phyloP scores from a whole-genome alignment of 1,140 invertebrate species.

The Magallana angulata region DNA sequence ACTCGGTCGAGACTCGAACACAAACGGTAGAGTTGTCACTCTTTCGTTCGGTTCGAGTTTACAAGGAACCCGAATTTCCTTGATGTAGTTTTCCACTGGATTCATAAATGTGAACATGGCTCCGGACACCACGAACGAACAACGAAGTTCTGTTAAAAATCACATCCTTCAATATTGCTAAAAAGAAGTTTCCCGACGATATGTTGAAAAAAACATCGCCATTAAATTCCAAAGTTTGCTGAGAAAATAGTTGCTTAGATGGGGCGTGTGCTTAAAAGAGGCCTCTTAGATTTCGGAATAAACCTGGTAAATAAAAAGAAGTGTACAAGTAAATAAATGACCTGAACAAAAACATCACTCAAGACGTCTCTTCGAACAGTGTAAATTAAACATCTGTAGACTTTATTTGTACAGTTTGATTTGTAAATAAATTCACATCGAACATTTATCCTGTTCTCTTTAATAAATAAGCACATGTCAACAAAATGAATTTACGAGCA shows the following conservation, averaged over 20 bases:
- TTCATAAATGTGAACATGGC: constrained; percentile 32
- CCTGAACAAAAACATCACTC: background rate
- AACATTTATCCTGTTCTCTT: background rate
- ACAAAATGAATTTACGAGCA: background rate
- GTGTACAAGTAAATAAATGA: too few species aligned
- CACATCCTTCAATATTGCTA: background rate
- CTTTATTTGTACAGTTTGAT: constrained; percentile 22
- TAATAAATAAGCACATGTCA: background rate
- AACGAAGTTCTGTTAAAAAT: background rate
- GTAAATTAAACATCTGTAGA: background rate
- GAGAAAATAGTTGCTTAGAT: too few species aligned
- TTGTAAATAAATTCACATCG: constrained; percentile 15
- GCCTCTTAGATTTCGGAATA: too few species aligned
- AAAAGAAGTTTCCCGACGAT: too few species aligned
- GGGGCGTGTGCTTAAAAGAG: too few species aligned
- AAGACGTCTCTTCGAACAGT: background rate
- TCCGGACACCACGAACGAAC: background rate
- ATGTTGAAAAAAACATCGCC: too few species aligned
- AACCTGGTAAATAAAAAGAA: too few species aligned
- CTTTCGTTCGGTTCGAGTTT: constrained; percentile 10
- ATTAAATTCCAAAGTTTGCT: too few species aligned
- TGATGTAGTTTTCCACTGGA: constrained; percentile 18
- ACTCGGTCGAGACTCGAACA: constrained; percentile 1
- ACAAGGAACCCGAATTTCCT: constrained; percentile 7
- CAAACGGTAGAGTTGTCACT: background rate